Evolutionary conservation across 2,888 invertebrate genomes (phyloP).

Genomic region (Brassicogethes aeneus): DNA sequence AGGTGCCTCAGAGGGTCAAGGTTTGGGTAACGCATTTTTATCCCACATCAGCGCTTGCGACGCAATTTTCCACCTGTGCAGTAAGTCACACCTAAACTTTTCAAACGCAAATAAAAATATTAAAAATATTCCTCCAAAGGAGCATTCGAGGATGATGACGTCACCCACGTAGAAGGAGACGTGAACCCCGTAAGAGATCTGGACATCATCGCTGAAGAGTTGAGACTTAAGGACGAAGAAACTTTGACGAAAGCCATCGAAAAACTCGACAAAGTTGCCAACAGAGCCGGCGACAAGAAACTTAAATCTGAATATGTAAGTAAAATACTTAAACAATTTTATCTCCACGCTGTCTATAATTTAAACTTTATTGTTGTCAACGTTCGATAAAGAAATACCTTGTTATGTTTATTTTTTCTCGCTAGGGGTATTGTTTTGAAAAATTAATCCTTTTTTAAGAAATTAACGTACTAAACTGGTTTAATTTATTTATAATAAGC

Average conservation of each 20-base stretch:
- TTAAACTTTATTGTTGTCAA: too few relatives aligned
- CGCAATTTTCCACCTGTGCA: conserved; percentile 92
- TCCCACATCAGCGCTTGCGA: conserved; percentile 99
- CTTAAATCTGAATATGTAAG: conserved; percentile 91
- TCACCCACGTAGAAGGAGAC: conserved; percentile 97
- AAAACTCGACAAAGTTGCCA: conserved; percentile 74
- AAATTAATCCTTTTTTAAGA: too few relatives aligned
- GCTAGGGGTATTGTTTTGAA: too few relatives aligned
- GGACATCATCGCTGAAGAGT: conserved; percentile 92
- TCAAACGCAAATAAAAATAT: neutral
- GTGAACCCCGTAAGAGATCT: conserved; percentile 95
- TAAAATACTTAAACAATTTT: too few relatives aligned
- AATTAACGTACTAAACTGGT: too few relatives aligned
- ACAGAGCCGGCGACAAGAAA: conserved; percentile 87
- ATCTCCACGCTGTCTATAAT: too few relatives aligned
- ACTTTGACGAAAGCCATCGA: conserved; percentile 74
- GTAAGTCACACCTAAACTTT: conserved; percentile 52
- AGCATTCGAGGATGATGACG: conserved; percentile 95
- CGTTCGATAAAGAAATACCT: too few relatives aligned
- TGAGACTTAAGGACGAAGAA: conserved; percentile 91
- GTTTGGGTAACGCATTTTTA: conserved; percentile 96
- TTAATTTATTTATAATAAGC: too few relatives aligned
- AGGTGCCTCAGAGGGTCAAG: conserved; percentile 96
- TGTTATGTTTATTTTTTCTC: too few relatives aligned
- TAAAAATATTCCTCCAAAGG: conserved; percentile 45